These are phyloP conservation scores for Tapirus indicus DNA, from an alignment of 2,797 vertebrate genomes.

Conservation along the genomic window DNA sequence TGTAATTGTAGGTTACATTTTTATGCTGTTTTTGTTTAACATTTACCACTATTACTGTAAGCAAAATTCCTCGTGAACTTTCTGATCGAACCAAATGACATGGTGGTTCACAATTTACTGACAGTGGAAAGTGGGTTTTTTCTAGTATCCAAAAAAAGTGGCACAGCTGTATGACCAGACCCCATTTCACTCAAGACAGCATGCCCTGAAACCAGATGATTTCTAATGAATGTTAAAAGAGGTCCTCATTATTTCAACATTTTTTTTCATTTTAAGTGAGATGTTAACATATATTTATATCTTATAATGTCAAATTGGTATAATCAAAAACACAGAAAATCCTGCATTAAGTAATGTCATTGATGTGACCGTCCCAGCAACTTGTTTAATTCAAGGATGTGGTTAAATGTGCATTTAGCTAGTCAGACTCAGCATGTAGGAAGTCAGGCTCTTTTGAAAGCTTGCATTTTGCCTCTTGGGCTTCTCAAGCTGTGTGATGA, in stretches of 20 bases:
- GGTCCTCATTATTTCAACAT: neutral
- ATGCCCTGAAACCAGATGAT: neutral
- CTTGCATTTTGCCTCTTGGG: neutral
- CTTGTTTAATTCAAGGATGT: neutral
- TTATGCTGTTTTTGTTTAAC: neutral
- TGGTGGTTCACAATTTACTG: neutral
- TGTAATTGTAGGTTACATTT: neutral
- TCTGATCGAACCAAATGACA: neutral
- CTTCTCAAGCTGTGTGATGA: neutral
- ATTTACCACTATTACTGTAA: neutral
- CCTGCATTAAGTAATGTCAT: neutral
- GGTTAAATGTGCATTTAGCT: neutral
- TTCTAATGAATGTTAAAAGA: neutral
- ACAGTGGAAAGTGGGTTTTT: neutral
- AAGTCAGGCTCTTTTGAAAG: neutral
- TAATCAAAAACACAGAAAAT: neutral
- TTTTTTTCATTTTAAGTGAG: conserved; percentile 21
- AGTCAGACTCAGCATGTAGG: neutral
- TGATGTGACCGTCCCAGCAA: neutral
- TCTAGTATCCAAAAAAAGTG: neutral
- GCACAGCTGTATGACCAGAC: neutral
- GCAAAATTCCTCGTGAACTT: neutral
- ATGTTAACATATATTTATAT: neutral
- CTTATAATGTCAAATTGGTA: neutral
- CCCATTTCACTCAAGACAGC: neutral